Conservation (phyloP, 1,140 invertebrate species). For the Drosophila lini region DNA sequence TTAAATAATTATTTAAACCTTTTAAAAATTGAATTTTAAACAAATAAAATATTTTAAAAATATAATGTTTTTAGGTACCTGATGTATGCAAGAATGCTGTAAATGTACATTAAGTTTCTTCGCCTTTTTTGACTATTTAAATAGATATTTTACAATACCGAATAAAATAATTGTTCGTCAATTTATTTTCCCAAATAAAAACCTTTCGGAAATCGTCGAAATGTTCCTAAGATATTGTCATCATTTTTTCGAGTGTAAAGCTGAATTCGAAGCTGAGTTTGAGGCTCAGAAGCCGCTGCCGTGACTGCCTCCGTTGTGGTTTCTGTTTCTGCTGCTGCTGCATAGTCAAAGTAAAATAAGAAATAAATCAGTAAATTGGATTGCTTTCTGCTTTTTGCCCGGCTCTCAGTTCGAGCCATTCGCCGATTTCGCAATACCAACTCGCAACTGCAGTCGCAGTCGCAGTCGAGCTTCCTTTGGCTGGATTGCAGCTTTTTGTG, state of each 20-base stretch:
- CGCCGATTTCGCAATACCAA: slow-evolving; percentile 68
- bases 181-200: not conserved
- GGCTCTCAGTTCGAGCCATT: slow-evolving; percentile 49
- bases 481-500: slow-evolving; percentile 17
- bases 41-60: too few species aligned
- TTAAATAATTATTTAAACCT: too few species aligned
- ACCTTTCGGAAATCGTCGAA: not conserved
- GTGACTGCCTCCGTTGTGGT: slow-evolving; percentile 77
- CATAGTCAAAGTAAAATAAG: slow-evolving; percentile 82
- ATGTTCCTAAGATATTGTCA: not conserved
- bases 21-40: too few species aligned
- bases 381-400: slow-evolving; percentile 72
- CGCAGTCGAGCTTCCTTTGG: slow-evolving; percentile 45
- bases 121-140: too few species aligned
- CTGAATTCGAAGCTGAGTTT: slow-evolving; percentile 30
- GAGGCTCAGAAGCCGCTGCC: slow-evolving; percentile 52
- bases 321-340: slow-evolving; percentile 56
- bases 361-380: slow-evolving; percentile 83
- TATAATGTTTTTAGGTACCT: too few species aligned
- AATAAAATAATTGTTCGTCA: too few species aligned
- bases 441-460: slow-evolving; percentile 35
- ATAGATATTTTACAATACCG: too few species aligned
- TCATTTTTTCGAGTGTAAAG: not conserved
- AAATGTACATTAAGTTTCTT: too few species aligned
- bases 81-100: too few species aligned